Conservation (phyloP, 2,113 vertebrate genomes). For the Cinclus cinclus region DNA sequence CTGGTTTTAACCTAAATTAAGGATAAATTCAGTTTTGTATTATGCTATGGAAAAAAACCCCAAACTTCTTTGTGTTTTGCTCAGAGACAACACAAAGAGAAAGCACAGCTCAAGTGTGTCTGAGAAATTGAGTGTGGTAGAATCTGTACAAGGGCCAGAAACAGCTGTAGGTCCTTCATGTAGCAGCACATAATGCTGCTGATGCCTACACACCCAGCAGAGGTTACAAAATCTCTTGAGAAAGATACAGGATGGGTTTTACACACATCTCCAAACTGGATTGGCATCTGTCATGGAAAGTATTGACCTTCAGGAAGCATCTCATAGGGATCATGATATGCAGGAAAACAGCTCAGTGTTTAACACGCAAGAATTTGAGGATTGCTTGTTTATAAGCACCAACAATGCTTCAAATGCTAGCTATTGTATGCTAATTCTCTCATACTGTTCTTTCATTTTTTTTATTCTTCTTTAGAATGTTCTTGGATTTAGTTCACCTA, state of each 20-base stretch:
- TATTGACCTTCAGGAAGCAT: not conserved
- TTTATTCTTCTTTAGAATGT: not conserved
- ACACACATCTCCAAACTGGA: not conserved
- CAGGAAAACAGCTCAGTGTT: not conserved
- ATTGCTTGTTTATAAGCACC: not conserved
- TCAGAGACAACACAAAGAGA: not conserved
- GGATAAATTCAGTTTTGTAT: not conserved
- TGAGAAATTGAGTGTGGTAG: not conserved
- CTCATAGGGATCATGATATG: not conserved
- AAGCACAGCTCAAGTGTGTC: not conserved
- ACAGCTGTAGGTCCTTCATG: not conserved
- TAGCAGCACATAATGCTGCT: accelerated
- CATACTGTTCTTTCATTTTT: not conserved
- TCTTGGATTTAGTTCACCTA: not conserved
- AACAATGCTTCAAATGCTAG: not conserved
- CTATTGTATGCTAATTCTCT: not conserved
- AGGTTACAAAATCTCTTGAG: not conserved
- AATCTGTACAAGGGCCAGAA: not conserved
- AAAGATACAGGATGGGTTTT: not conserved
- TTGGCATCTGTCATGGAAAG: not conserved
- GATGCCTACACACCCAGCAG: not conserved
- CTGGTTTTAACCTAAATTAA: not conserved
- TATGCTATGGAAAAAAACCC: not conserved
- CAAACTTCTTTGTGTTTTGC: not conserved
- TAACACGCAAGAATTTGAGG: not conserved